Conservation (phyloP, 2,113 vertebrate species). For the Dicerorhinus sumatrensis region DNA sequence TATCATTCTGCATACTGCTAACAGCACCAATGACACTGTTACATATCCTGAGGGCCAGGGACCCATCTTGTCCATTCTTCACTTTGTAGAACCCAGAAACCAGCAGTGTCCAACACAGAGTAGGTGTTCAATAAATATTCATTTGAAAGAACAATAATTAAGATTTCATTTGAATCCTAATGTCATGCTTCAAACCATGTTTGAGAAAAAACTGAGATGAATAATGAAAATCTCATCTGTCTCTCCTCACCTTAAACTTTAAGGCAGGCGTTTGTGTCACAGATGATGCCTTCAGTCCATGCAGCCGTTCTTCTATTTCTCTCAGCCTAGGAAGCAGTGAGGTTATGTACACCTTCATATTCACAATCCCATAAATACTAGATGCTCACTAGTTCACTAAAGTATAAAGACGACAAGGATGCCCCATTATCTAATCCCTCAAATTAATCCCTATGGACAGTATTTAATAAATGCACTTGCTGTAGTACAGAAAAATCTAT, state of each 20-base stretch:
- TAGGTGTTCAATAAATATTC: neutral
- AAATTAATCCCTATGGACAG: neutral
- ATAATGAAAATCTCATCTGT: conserved; percentile 5
- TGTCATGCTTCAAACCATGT: neutral
- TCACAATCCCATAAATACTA: conserved; percentile 16
- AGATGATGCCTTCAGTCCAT: conserved; percentile 91
- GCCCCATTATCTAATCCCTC: neutral
- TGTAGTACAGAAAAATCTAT: neutral
- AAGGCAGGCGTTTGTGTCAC: conserved; percentile 92
- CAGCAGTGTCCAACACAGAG: neutral
- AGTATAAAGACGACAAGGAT: neutral
- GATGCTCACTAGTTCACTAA: neutral
- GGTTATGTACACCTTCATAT: neutral
- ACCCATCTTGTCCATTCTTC: neutral
- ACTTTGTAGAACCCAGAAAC: neutral
- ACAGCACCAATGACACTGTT: neutral
- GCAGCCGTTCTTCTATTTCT: conserved; percentile 94
- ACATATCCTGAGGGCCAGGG: neutral
- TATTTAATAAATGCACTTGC: neutral
- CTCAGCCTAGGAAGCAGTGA: conserved; percentile 88
- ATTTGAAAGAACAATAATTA: conserved; percentile 13
- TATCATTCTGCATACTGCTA: neutral
- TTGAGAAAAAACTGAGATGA: neutral
- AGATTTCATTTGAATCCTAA: conserved; percentile 12
- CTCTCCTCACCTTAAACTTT: conserved; percentile 94